Base-by-base conservation (phyloP, 2,888 invertebrate species). In the Mylabris sibirica region DNA sequence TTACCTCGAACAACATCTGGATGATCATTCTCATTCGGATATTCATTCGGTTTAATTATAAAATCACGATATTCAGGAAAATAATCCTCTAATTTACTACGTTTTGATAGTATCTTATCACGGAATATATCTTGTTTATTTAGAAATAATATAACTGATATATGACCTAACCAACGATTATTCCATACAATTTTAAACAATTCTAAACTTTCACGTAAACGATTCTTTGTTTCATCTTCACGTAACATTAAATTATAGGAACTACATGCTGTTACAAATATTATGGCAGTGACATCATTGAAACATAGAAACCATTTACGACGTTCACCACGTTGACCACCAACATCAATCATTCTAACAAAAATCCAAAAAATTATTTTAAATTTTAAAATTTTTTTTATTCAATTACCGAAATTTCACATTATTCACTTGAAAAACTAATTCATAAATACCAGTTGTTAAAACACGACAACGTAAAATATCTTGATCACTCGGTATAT, bases 301-400 rank as follows among this genome's bases (percentile, higher is more conserved):
- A 98, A 98, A 88, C 98, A 99, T 88, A 98, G 97, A 87, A 99
- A 98, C 98, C 98, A 98, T 86, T 99, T 99, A 85, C 98, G 92
- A 75, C 98, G 90, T 88, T 99, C 98, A 87, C 98, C 98, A 76
- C 98, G 90, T 87, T 98, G 98, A 11, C 98, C 98, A 78, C 98
- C 98, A 79, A 98, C 98, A 89, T 98, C 98, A 89, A 98, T 98
- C 97, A 98, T 98, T 86, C 98, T 96, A 83, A 22, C 44, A 22
- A n/a, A 57, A 64, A 30, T 38, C 0, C 12, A 30, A 53, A 20
- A 53, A 44, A 44, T 38, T 2, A 38, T 30, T 30, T 11, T 30
- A 30, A 30, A 1, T 30, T 30, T 30, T 30, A 30, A 30, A 30
- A n/a, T n/a, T n/a, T n/a, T 30, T 5, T 3, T 8, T 3, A 30